Conservation (phyloP, 2,113 vertebrate species). For the Alces alces region DNA sequence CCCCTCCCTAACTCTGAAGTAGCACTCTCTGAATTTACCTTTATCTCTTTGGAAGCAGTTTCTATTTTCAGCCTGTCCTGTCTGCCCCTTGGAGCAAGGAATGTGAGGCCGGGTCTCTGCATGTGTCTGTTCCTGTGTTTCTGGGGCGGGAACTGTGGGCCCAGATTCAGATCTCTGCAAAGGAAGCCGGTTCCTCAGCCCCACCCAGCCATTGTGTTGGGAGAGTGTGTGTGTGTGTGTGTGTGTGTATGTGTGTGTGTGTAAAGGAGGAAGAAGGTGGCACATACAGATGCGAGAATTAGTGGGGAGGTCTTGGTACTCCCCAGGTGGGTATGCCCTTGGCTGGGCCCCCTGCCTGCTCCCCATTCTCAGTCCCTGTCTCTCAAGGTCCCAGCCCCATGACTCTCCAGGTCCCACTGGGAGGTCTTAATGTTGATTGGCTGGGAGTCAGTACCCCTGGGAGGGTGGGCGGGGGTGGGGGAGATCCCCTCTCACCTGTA, state of each 20-base stretch:
- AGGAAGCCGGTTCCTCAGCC: conserved; percentile 69
- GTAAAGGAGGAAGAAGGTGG: background rate
- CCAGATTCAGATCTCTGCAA: conserved; percentile 64
- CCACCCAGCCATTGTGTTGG: conserved; percentile 71
- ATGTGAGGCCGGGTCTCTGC: background rate
- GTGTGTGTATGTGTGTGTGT: background rate
- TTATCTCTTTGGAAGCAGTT: conserved; percentile 10
- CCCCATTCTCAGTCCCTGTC: background rate
- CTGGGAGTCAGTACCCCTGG: background rate
- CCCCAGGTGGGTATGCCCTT: background rate
- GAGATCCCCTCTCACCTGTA: background rate
- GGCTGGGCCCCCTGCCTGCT: background rate
- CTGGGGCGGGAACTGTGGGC: conserved; percentile 40
- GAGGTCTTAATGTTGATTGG: background rate
- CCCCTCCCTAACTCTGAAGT: background rate
- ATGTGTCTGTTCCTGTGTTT: background rate
- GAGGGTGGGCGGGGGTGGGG: background rate
- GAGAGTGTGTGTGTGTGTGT: background rate
- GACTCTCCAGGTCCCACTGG: background rate
- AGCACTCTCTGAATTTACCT: conserved; percentile 43
- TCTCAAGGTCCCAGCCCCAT: background rate
- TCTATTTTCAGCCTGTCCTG: conserved; percentile 46
- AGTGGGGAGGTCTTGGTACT: background rate
- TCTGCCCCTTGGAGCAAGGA: conserved; percentile 3
- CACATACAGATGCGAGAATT: background rate